A percentile compares a stretch with the other conserved stretches of the same genome.
These are phyloP conservation scores for Umimayanthus chanpuru DNA, from an alignment of 92 coral and sea anemone species.

Conservation along the genomic window DNA sequence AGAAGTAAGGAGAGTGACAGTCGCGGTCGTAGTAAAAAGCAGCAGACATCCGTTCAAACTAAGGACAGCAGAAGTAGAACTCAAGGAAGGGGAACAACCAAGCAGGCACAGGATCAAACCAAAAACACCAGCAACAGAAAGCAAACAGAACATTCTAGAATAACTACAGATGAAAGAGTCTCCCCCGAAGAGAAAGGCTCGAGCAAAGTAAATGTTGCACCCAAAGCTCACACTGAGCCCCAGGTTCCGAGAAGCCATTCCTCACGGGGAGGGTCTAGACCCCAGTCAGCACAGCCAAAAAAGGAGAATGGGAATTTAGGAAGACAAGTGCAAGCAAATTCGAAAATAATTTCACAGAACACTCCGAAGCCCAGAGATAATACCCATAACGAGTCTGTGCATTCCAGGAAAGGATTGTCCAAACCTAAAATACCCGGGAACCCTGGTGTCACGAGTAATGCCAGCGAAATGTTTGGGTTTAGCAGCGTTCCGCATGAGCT, in stretches of 20 bases:
- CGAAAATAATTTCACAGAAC: slow-evolving; percentile 16
- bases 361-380: neutral
- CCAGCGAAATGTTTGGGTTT: slow-evolving; percentile 9
- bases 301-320: slow-evolving; percentile 24
- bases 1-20: slow-evolving; percentile 13
- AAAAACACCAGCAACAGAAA: slow-evolving; percentile 17
- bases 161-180: slow-evolving; percentile 4
- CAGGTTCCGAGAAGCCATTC: slow-evolving; percentile 24
- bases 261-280: slow-evolving; percentile 15
- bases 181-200: neutral
- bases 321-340: neutral
- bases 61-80: neutral
- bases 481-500: neutral
- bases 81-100: neutral
- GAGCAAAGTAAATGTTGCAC: slow-evolving; percentile 5
- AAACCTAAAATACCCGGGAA: neutral
- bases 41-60: neutral
- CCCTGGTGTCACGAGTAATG: neutral
- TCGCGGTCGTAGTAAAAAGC: slow-evolving; percentile 30
- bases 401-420: slow-evolving; percentile 28
- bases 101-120: slow-evolving; percentile 29
- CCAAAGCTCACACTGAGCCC: slow-evolving; percentile 26
- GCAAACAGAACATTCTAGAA: slow-evolving; percentile 19
- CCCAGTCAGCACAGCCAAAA: slow-evolving; percentile 12
- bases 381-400: slow-evolving; percentile 21